A percentile compares a stretch with the other conserved stretches of the same genome.
These are phyloP conservation scores for Alectoris magna DNA, from an alignment of 2,797 vertebrate genomes.

Conservation along the genomic window DNA sequence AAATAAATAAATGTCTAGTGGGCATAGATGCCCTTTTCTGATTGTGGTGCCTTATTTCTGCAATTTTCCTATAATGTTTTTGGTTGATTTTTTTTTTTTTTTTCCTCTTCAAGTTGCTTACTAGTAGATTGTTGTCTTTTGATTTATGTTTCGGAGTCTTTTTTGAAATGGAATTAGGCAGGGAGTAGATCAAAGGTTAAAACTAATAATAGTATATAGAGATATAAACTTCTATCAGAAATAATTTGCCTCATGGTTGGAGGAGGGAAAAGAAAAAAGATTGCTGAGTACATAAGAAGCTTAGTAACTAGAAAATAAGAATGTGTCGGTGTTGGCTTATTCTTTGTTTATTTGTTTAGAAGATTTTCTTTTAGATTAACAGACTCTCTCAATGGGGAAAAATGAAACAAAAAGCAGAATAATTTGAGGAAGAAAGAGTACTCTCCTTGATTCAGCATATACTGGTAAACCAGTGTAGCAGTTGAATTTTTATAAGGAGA, in stretches of 20 bases:
- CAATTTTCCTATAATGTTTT: background rate
- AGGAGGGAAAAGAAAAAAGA: background rate
- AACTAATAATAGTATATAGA: background rate
- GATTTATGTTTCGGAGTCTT: background rate
- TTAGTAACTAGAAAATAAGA: no score
- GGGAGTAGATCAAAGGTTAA: background rate
- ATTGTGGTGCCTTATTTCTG: constrained; percentile 1
- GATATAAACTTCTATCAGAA: background rate
- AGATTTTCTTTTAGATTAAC: background rate
- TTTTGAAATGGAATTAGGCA: background rate
- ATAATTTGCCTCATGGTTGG: background rate
- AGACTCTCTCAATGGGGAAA: background rate
- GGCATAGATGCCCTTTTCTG: background rate
- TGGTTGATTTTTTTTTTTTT: background rate
- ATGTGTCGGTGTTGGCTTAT: no score
- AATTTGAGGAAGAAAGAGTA: background rate
- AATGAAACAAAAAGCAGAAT: background rate
- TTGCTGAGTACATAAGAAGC: background rate
- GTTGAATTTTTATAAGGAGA: background rate
- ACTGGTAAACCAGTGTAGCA: background rate
- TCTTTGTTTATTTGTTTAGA: no score
- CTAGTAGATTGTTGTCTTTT: background rate
- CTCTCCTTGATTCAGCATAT: background rate
- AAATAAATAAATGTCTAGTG: background rate
- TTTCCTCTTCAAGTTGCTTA: background rate